Evolutionary conservation across 2,113 vertebrate species (phyloP), one percentile per base, ranked within the genome.

Genomic region (Sorex araneus): DNA sequence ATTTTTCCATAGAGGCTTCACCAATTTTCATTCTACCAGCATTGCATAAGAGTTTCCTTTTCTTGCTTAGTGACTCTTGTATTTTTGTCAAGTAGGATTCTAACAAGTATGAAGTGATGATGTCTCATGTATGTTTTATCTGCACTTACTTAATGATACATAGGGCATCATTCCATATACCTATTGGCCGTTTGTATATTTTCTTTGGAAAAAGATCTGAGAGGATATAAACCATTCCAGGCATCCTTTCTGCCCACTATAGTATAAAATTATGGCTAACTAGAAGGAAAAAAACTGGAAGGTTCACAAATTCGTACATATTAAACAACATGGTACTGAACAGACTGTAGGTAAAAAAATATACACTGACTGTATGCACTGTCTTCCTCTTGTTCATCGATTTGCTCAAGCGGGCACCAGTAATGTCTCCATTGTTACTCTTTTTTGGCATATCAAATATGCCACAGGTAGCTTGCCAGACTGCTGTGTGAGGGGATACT

Each of bases 181-280:
- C 1, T 25, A 8, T 70, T 76, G n/a, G 30, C 13, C 63, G 32
- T 36, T 34, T 83, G 21, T 15, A 64, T 60, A 30, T 50, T 18
- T 76, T 92, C 36, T 82, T 83, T 43, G n/a, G 50, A 7, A 84
- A 84, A 60, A 88, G n/a, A 40, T n/a, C 36, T n/a, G 64, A 45
- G n/a, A 81, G 75, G 12, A 71, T 84, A 32, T 1, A 89, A 73
- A 36, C 63, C 10, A 36, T 64, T 54, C 32, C 15, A 66, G 71
- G 32, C 36, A 89, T 1, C 18, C 40, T 78, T 57, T 69, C 6
- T 40, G 28, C 78, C 9, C 18, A 66, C 40, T 40, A 3, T 28
- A 25, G n/a, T 76, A 10, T 54, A 66, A 77, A 84, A 64, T 23
- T 77, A 83, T 30, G 60, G 76, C 71, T 23, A 50, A 3, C 71